A percentile compares a stretch with the other conserved stretches of the same genome.
Evolutionary conservation across 2,797 vertebrate species (phyloP).

Genomic region (Sitta carolinensis): DNA sequence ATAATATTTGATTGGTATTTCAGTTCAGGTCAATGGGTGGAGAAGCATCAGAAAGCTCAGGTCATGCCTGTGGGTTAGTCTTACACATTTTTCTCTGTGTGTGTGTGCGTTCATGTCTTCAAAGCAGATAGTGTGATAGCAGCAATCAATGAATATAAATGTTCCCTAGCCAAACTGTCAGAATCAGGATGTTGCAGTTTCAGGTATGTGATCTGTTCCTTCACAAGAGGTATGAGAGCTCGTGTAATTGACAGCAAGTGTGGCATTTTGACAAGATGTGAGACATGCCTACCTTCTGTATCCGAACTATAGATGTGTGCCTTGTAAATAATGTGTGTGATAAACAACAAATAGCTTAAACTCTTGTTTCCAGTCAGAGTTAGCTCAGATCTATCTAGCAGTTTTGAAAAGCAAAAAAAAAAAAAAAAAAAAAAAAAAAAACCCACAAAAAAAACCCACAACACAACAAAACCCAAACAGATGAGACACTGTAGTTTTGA

Average conservation of each 20-base stretch:
- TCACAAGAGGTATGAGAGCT: background rate
- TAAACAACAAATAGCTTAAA: conserved; percentile 33
- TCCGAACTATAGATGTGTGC: background rate
- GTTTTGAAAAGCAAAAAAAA: background rate
- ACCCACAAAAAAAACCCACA: too few relatives aligned
- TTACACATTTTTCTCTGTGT: background rate
- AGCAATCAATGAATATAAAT: background rate
- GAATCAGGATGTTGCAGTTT: background rate
- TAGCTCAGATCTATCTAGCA: background rate
- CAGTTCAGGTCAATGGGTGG: background rate
- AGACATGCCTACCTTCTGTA: background rate
- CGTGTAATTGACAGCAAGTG: background rate
- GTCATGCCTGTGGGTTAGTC: background rate
- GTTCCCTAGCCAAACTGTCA: background rate
- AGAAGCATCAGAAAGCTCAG: background rate
- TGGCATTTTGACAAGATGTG: background rate
- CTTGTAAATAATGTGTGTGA: conserved; percentile 12
- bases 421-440: too few relatives aligned
- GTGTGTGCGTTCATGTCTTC: background rate
- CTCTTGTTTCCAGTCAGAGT: conserved; percentile 4
- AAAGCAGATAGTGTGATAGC: background rate
- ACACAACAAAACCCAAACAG: background rate
- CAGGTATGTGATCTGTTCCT: background rate
- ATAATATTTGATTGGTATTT: background rate
- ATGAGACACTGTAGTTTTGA: background rate